Conservation (phyloP, 2,888 invertebrate genomes). For the Caprella mutica region DNA sequence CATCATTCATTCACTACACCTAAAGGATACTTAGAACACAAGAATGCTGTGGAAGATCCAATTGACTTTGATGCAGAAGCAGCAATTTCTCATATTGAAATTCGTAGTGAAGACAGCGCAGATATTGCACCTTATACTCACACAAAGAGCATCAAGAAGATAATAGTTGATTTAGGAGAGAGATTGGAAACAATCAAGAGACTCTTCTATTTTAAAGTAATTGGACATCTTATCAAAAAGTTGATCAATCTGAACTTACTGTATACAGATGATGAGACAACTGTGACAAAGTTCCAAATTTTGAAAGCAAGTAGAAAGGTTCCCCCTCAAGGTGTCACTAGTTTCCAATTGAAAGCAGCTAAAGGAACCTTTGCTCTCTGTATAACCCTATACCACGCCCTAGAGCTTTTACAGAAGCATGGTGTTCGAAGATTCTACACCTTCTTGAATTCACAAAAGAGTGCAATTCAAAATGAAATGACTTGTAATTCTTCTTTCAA, state of each 20-base stretch:
- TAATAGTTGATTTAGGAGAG: too few species aligned
- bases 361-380: constrained; percentile 67
- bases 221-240: constrained; percentile 40
- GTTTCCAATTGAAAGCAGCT: constrained; percentile 40
- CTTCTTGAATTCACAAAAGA: too few species aligned
- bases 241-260: constrained; percentile 41
- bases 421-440: constrained; percentile 72
- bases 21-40: too few species aligned
- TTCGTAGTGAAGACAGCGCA: constrained; percentile 70
- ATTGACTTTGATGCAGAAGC: too few species aligned
- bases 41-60: too few species aligned
- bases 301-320: constrained; percentile 45
- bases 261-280: constrained; percentile 40
- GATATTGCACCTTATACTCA: constrained; percentile 78
- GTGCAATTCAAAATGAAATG: too few species aligned
- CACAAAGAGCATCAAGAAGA: constrained; percentile 62
- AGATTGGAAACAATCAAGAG: too few species aligned
- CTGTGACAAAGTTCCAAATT: constrained; percentile 43
- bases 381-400: constrained; percentile 71
- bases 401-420: constrained; percentile 70
- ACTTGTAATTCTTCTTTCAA: too few species aligned
- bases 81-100: constrained; percentile 78
- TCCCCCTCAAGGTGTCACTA: constrained; percentile 40
- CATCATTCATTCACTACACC: too few species aligned
- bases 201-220: too few species aligned